phyloP scores from a whole-genome alignment of 2,888 invertebrate genomes.

The Drosophila diplacantha region DNA sequence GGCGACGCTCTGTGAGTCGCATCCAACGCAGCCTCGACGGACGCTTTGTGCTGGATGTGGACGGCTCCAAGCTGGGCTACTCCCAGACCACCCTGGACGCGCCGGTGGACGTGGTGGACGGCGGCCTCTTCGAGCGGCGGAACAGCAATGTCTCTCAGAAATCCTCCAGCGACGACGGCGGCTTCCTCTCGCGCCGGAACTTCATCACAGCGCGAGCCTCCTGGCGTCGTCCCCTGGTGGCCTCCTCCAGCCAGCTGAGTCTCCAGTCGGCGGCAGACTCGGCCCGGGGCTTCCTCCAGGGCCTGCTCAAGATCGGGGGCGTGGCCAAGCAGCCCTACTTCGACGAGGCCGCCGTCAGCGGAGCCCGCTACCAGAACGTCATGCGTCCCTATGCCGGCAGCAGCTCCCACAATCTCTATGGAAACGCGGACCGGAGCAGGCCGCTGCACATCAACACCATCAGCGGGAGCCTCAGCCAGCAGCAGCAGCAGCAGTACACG shows the following conservation, averaged over 20 bases:
- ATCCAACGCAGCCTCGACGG: conserved; percentile 87
- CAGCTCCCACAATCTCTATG: conserved; percentile 57
- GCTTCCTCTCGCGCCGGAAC: conserved; percentile 84
- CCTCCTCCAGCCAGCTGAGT: conserved; percentile 83
- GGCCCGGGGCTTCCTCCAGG: conserved; percentile 80
- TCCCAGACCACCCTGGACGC: conserved; percentile 40
- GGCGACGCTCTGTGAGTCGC: conserved; percentile 79
- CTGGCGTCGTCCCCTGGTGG: conserved; percentile 83
- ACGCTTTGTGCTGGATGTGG: conserved; percentile 82
- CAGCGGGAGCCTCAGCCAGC: conserved; percentile 61
- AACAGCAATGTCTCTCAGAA: conserved; percentile 80
- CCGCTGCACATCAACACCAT: conserved; percentile 78
- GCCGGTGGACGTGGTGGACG: conserved; percentile 61
- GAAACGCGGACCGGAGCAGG: conserved; percentile 73
- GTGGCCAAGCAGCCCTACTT: conserved; percentile 34
- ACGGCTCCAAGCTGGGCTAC: conserved; percentile 42
- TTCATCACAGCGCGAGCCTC: conserved; percentile 80
- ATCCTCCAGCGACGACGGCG: conserved; percentile 89
- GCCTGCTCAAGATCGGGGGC: conserved; percentile 72
- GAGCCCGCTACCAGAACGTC: conserved; percentile 75
- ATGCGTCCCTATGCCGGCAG: conserved; percentile 51
- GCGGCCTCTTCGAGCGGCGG: conserved; percentile 74
- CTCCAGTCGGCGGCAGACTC: conserved; percentile 83
- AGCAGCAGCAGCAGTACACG: conserved; percentile 71
- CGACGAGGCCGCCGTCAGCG: conserved; percentile 48